Base-by-base conservation (phyloP, 2,113 vertebrate species). In the Sinocyclocheilus rhinocerous region DNA sequence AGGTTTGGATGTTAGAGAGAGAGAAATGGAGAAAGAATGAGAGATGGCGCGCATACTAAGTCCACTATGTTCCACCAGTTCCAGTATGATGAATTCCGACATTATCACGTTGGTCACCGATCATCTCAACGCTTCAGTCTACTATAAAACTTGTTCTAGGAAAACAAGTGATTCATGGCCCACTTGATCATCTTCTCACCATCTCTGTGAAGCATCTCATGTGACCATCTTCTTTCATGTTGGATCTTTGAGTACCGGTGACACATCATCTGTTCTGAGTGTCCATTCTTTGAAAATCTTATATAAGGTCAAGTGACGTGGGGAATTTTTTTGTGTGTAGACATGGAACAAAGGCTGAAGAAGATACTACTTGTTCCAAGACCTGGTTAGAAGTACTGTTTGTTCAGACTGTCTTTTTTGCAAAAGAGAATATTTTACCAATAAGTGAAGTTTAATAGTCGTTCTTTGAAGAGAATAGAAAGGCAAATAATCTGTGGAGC, bases 101-200 rank as follows among this genome's bases (percentile, higher is more conserved):
- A 45, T 81, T 57, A 61, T 63, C 36, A 45, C 15, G 11, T 18
- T 18, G 78, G 57, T 65, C 78, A 63, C 36, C 9, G 22, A 45
- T 67, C 59, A 81, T 81, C n/a, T 81, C 13, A 10, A n/a, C 9
- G 24, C 36, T 63, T 80, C 3, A 26, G 63, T 29, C 80, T 52
- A 29, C 42, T 52, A 33, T 70, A 8, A 26, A 39, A 15, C 39
- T 81, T 13, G 39, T 69, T 70, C 81, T 83, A 3, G 81, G 63
- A 70, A 69, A 83, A 70, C 26, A 70, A 69, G 45, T 83, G 81
- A 83, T 55, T 83, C 81, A 83, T 70, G 81, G 26, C 42, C 63
- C 48, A 33, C 65, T 70, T 52, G 45, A 82, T 24, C 39, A 69
- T 69, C 24, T 29, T 82, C 63, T 50, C 80, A 50, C n/a, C 42